Evolutionary conservation across 1,140 invertebrate species (phyloP).

Genomic region (Zaprionus kolodkinae): DNA sequence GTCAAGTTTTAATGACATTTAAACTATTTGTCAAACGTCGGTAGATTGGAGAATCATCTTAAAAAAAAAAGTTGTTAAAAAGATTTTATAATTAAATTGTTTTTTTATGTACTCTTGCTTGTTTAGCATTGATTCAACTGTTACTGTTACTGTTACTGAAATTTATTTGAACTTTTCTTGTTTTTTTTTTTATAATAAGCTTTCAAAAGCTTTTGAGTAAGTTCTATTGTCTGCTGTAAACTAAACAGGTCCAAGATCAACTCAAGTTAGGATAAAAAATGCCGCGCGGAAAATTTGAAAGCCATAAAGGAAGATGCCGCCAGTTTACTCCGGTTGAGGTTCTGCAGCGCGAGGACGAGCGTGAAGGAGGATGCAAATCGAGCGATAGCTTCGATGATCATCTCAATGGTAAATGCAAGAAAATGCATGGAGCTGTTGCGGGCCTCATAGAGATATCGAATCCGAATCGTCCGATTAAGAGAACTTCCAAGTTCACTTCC

Average conservation of each 20-base stretch:
- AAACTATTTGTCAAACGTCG: neutral
- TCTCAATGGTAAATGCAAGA: constrained; percentile 4
- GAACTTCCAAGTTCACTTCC: neutral
- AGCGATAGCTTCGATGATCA: neutral
- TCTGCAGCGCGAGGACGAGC: constrained; percentile 35
- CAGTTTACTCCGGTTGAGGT: constrained; percentile 56
- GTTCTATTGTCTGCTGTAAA: too few species aligned
- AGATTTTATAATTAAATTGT: too few species aligned
- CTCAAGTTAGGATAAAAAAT: constrained; percentile 9
- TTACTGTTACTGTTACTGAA: constrained; percentile 6
- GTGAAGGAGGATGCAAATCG: neutral
- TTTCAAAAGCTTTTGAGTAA: neutral
- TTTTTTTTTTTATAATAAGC: neutral
- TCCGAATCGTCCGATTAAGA: constrained; percentile 43
- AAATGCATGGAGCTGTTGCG: constrained; percentile 16
- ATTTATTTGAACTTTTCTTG: neutral
- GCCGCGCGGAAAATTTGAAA: constrained; percentile 54
- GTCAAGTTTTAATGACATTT: too few species aligned
- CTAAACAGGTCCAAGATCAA: neutral
- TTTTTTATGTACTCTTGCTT: too few species aligned
- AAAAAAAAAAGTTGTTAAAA: too few species aligned
- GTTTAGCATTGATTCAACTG: constrained; percentile 2
- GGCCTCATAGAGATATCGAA: constrained; percentile 51
- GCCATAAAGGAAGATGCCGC: constrained; percentile 53
- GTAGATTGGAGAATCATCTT: neutral